Base-by-base conservation (phyloP, 2,888 invertebrate genomes). In the Encarsia formosa region DNA sequence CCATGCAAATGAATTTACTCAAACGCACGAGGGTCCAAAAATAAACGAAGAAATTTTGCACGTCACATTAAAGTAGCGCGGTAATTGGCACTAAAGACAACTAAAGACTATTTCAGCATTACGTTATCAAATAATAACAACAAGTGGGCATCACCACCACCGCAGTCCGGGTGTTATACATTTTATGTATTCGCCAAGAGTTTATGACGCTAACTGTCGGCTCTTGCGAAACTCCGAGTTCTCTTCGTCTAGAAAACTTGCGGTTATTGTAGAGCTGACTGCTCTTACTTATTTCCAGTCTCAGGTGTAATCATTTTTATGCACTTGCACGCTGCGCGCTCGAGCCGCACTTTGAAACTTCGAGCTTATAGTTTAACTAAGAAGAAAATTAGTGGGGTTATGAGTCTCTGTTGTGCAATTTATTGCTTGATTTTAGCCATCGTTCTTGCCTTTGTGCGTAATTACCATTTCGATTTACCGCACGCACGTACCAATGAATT, bases 301-400 rank as follows among this genome's bases (percentile, higher is more conserved):
- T 42, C 46, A 44, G 31, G 41, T 37, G 48, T 41, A 57, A 57
- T 57, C 50, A 56, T 53, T 50, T 55, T 53, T 52, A 54, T 49
- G 47, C 54, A 49, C 49, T 52, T 42, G 44, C 31, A 44, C n/a
- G 34, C 34, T n/a, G n/a, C n/a, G n/a, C n/a, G 31, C 46, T 37
- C 31, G 26, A 29, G 42, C 50, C n/a, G n/a, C n/a, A n/a, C n/a
- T 50, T 57, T 46, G 49, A 52, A 52, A 55, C 44, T 55, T 45
- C 24, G 23, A 29, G 39, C 45, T 50, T 54, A 54, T 47, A 34
- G 48, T 34, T 20, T 37, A 44, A n/a, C 32, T 32, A 22, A 24
- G 29, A 40, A 38, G 32, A 31, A 26, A 48, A 48, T 55, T 41
- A 34, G 32, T 15, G 45, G 29, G 52, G 26, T 29, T 40, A 44